Conservation (phyloP, 2,888 invertebrate species). For the Eremobia ochroleuca region DNA sequence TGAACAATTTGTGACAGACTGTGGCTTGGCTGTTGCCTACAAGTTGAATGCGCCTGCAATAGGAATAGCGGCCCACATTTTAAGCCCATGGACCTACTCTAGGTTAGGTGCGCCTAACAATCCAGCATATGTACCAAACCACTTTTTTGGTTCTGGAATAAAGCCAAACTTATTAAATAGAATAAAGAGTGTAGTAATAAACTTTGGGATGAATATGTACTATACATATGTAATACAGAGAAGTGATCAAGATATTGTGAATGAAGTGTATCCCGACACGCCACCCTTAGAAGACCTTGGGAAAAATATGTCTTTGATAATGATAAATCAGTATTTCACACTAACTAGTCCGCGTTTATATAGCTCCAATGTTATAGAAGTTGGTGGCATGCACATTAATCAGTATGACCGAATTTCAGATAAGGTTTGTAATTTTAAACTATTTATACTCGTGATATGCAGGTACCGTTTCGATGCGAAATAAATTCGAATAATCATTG, state of each 20-base stretch:
- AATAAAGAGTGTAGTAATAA: conserved; percentile 81
- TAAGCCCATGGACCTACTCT: conserved; percentile 90
- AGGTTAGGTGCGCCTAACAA: conserved; percentile 90
- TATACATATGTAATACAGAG: conserved; percentile 69
- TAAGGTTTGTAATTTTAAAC: conserved; percentile 29
- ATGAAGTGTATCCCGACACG: conserved; percentile 68
- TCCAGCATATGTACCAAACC: conserved; percentile 90
- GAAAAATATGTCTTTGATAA: conserved; percentile 70
- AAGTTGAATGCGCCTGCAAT: conserved; percentile 88
- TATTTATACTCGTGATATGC: not conserved
- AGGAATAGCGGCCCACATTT: conserved; percentile 87
- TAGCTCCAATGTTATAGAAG: conserved; percentile 87
- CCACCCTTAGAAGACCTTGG: conserved; percentile 73
- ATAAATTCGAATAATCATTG: not conserved
- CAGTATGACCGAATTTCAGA: conserved; percentile 20
- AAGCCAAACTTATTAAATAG: conserved; percentile 83
- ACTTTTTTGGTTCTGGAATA: conserved; percentile 84
- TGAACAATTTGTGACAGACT: conserved; percentile 91
- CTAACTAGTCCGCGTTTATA: conserved; percentile 86
- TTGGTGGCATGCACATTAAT: conserved; percentile 83
- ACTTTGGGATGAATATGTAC: conserved; percentile 69
- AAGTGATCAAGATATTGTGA: conserved; percentile 69
- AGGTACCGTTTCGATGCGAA: not conserved
- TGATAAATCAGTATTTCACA: conserved; percentile 89
- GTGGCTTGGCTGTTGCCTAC: conserved; percentile 90